These are phyloP conservation scores for Catharus minimus DNA, from an alignment of 2,113 vertebrate genomes.

Conservation along the genomic window DNA sequence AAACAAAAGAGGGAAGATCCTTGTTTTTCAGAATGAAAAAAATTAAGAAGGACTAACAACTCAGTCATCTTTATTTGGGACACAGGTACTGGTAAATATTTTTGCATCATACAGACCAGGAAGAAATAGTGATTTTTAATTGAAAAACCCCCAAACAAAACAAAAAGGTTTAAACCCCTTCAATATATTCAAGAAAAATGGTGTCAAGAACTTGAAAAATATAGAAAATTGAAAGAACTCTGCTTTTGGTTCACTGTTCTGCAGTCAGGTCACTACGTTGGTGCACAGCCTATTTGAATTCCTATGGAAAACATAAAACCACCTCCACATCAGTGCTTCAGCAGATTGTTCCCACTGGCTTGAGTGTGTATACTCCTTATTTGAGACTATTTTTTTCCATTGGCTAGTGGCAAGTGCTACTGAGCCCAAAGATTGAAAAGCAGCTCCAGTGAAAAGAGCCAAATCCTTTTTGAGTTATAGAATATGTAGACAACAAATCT, in stretches of 20 bases:
- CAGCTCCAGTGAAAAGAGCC: background rate
- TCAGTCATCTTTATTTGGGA: background rate
- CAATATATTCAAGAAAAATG: background rate
- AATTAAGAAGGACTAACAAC: background rate
- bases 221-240: background rate
- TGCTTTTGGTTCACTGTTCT: background rate
- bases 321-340: fast-evolving
- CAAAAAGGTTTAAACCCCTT: fast-evolving
- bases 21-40: background rate
- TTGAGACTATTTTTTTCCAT: background rate
- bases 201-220: background rate
- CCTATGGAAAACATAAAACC: background rate
- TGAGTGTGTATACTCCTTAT: background rate
- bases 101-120: background rate
- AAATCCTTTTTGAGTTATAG: background rate
- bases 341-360: background rate
- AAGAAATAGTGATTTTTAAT: background rate
- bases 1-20: background rate
- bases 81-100: background rate
- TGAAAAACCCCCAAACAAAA: fast-evolving
- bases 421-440: background rate
- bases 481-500: background rate
- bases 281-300: background rate
- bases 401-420: background rate
- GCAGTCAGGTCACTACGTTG: background rate